These are phyloP conservation scores for Ophiothrix spiculata DNA, from an alignment of 35 echinoderm and acorn worm genomes.

Conservation along the genomic window DNA sequence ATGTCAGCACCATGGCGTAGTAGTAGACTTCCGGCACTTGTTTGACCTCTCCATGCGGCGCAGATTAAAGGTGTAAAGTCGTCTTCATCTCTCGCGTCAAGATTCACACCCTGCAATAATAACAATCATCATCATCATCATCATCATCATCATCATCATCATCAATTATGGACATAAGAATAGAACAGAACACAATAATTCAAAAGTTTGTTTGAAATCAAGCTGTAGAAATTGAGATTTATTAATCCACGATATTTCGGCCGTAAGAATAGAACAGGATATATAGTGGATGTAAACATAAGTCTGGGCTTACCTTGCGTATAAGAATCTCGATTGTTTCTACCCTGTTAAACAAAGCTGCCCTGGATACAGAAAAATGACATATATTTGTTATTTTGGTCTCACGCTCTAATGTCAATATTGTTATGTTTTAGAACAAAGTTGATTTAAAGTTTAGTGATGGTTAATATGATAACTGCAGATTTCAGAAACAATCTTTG, in stretches of 20 bases:
- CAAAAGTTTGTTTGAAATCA: too few species aligned
- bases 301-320: neutral
- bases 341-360: conserved; percentile 13
- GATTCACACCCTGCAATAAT: conserved; percentile 34
- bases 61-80: conserved; percentile 64
- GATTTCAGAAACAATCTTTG: neutral
- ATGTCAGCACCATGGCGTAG: conserved; percentile 43
- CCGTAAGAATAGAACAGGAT: neutral
- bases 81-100: conserved; percentile 57
- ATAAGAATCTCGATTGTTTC: neutral
- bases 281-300: neutral
- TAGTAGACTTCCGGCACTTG: conserved; percentile 36
- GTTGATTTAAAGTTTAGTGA: neutral
- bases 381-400: neutral
- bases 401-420: neutral
- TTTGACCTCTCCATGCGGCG: conserved; percentile 75
- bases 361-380: neutral
- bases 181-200: too few species aligned
- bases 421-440: neutral
- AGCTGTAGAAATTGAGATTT: too few species aligned
- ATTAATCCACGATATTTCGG: too few species aligned
- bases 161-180: neutral
- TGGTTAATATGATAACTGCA: neutral
- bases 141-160: neutral
- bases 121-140: neutral